These are phyloP conservation scores for Plestiodon gilberti DNA, from an alignment of 2,113 vertebrate genomes.

Conservation along the genomic window DNA sequence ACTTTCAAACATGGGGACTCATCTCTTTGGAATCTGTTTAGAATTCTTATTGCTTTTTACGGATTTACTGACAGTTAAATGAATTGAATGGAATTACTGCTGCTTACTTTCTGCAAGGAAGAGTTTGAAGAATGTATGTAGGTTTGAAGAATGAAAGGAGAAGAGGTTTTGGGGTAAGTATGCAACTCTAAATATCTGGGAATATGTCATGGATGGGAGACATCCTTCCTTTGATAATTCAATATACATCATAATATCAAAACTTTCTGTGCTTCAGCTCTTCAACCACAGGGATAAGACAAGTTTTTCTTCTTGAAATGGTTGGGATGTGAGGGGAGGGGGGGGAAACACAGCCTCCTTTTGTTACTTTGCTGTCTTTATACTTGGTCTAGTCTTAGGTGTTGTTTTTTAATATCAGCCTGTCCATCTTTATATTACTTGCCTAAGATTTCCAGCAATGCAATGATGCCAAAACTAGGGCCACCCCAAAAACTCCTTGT, in stretches of 20 bases:
- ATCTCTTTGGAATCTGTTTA: too few relatives aligned
- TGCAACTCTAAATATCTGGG: background rate
- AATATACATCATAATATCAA: background rate
- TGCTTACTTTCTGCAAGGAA: background rate
- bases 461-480: background rate
- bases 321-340: too few relatives aligned
- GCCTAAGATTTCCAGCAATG: background rate
- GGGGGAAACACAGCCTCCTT: background rate
- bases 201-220: background rate
- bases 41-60: too few relatives aligned
- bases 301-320: too few relatives aligned
- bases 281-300: background rate
- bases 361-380: background rate
- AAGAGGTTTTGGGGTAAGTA: background rate
- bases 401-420: too few relatives aligned
- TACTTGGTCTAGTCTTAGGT: too few relatives aligned
- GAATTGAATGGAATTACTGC: background rate
- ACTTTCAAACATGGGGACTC: constrained; percentile 2
- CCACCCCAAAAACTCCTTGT: too few relatives aligned
- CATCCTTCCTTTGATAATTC: background rate
- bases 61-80: constrained; percentile 28
- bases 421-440: background rate
- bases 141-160: constrained; percentile 13
- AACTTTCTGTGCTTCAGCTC: background rate
- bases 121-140: too few relatives aligned